Conservation (phyloP, 2,888 invertebrate genomes). For the Scaptomyza tumidula region DNA sequence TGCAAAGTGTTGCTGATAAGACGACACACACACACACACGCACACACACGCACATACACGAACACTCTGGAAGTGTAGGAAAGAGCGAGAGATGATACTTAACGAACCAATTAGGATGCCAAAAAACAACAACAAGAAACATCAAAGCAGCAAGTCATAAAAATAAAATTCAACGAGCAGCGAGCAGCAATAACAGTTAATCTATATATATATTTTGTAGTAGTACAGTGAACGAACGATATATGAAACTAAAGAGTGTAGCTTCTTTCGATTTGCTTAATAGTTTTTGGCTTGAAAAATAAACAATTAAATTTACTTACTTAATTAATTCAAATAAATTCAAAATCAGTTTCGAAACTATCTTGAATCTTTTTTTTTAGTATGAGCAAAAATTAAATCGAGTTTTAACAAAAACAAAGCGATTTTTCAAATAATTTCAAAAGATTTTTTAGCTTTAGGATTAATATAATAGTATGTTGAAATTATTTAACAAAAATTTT, state of each 20-base stretch:
- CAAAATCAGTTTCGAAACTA: no score
- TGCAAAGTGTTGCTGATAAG: slow-evolving; percentile 70
- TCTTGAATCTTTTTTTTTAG: no score
- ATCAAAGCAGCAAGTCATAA: slow-evolving; percentile 68
- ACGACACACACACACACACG: slow-evolving; percentile 29
- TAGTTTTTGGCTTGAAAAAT: no score
- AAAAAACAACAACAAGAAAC: slow-evolving; percentile 42
- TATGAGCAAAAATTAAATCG: no score
- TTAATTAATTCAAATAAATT: no score
- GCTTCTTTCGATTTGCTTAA: no score
- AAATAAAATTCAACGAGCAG: slow-evolving; percentile 46
- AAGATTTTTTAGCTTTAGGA: no score
- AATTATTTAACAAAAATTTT: not conserved
- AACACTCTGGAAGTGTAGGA: slow-evolving; percentile 15
- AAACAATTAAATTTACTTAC: no score
- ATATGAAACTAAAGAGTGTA: not conserved
- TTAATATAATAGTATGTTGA: no score
- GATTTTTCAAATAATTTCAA: no score
- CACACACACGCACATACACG: slow-evolving; percentile 7
- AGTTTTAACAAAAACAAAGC: no score
- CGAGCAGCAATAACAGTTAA: slow-evolving; percentile 59
- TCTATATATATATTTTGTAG: slow-evolving; percentile 39
- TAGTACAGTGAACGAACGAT: slow-evolving; percentile 5
- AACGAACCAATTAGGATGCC: slow-evolving; percentile 80
- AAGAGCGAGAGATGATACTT: slow-evolving; percentile 53